Conservation (phyloP, 2,888 invertebrate genomes). For the Drosophila subquinaria region DNA sequence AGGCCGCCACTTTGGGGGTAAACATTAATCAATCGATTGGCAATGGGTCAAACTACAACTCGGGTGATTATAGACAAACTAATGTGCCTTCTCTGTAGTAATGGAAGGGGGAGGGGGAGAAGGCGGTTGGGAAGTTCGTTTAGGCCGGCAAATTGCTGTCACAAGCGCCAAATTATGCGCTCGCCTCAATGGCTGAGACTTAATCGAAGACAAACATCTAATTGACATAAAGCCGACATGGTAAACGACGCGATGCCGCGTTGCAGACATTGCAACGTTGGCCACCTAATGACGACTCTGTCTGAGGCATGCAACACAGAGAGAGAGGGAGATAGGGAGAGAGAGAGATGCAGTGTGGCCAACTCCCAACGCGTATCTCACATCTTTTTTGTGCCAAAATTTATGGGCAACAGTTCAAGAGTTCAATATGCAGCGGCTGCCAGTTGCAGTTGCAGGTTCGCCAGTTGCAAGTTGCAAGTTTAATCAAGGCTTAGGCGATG, state of each 20-base stretch:
- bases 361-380: constrained; percentile 58
- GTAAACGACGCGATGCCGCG: constrained; percentile 57
- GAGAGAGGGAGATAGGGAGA: constrained; percentile 7
- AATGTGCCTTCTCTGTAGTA: background rate
- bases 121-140: constrained; percentile 5
- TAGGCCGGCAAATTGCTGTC: constrained; percentile 71
- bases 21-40: constrained; percentile 62
- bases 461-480: constrained; percentile 39
- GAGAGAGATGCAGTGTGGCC: constrained; percentile 16
- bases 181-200: constrained; percentile 52
- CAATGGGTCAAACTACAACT: constrained; percentile 31
- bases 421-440: constrained; percentile 61
- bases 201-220: constrained; percentile 78
- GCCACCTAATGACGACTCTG: constrained; percentile 57
- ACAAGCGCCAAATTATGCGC: constrained; percentile 74
- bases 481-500: constrained; percentile 67
- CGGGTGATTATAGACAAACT: constrained; percentile 25
- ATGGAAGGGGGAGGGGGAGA: background rate
- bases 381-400: constrained; percentile 70
- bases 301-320: constrained; percentile 19
- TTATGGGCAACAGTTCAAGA: constrained; percentile 76
- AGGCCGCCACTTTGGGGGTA: constrained; percentile 42
- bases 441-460: constrained; percentile 38
- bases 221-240: constrained; percentile 79
- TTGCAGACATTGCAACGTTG: constrained; percentile 14